These are phyloP conservation scores for Ennomos fuscantarius DNA, from an alignment of 2,888 invertebrate genomes.

Conservation along the genomic window DNA sequence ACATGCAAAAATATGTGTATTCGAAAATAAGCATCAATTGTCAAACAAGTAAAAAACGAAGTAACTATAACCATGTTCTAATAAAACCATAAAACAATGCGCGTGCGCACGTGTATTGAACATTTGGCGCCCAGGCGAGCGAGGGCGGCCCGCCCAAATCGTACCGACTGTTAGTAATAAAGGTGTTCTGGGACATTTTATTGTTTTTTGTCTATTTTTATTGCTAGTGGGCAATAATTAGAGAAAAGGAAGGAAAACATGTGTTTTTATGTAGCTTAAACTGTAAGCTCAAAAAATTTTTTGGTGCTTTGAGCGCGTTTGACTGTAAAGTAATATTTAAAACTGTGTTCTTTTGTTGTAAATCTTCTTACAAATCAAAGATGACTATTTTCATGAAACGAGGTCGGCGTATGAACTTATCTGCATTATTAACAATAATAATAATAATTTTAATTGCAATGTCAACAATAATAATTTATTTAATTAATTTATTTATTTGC, in stretches of 20 bases:
- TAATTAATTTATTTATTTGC: no score
- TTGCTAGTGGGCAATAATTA: slow-evolving; percentile 28
- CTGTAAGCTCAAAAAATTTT: no score
- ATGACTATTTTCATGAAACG: no score
- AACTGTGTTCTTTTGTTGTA: no score
- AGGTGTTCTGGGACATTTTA: slow-evolving; percentile 46
- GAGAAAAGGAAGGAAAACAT: slow-evolving; percentile 19
- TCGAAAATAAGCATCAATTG: no score
- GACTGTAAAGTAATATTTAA: no score
- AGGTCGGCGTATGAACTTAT: no score
- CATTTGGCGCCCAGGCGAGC: slow-evolving; percentile 41
- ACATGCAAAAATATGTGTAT: background rate
- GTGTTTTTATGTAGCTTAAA: slow-evolving; percentile 9
- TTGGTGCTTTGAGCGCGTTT: no score
- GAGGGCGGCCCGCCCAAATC: slow-evolving; percentile 72
- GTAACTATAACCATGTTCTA: background rate
- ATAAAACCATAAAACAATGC: background rate
- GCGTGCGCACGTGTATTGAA: slow-evolving; percentile 37
- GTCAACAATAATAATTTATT: no score
- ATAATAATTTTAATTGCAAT: no score
- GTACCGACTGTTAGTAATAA: slow-evolving; percentile 42
- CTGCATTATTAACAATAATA: no score
- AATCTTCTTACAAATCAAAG: no score
- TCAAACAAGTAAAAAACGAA: background rate
- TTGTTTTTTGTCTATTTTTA: slow-evolving; percentile 38